These are phyloP conservation scores for Acipenser ruthenus DNA, from an alignment of 2,797 vertebrate genomes.

Conservation along the genomic window DNA sequence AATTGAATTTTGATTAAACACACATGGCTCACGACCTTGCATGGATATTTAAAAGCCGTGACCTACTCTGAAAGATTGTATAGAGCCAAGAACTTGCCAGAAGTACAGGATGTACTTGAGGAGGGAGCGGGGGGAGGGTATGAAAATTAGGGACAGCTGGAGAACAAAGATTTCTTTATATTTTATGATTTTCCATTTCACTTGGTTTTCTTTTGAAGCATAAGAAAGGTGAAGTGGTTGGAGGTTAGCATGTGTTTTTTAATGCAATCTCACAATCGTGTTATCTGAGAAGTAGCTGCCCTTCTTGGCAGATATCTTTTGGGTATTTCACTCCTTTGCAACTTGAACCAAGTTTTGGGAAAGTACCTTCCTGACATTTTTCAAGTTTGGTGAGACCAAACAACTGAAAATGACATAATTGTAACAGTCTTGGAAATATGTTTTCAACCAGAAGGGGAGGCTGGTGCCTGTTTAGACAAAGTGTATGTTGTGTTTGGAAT, in stretches of 20 bases:
- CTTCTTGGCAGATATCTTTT: too few relatives aligned
- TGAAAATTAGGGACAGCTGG: conserved; percentile 65
- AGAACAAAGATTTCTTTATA: conserved; percentile 64
- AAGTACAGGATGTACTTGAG: conserved; percentile 76
- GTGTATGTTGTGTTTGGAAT: too few relatives aligned
- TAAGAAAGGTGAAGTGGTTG: conserved; percentile 6
- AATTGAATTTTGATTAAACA: conserved; percentile 95
- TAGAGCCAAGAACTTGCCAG: conserved; percentile 70
- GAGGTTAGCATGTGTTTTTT: not conserved
- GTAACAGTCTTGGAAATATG: too few relatives aligned
- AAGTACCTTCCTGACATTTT: too few relatives aligned
- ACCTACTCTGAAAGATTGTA: conserved; percentile 64
- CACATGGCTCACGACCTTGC: conserved; percentile 80
- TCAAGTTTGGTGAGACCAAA: too few relatives aligned
- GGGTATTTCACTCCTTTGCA: too few relatives aligned
- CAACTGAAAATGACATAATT: too few relatives aligned
- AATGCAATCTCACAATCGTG: too few relatives aligned
- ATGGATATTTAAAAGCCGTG: conserved; percentile 45
- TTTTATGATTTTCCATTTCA: conserved; percentile 26
- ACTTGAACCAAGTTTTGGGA: too few relatives aligned
- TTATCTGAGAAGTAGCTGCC: too few relatives aligned
- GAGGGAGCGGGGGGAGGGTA: conserved; percentile 42
- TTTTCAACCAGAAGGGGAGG: too few relatives aligned
- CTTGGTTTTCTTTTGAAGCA: conserved; percentile 46
- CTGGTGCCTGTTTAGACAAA: too few relatives aligned